Conservation (phyloP, 2,888 invertebrate species). For the Allygus modestus region DNA sequence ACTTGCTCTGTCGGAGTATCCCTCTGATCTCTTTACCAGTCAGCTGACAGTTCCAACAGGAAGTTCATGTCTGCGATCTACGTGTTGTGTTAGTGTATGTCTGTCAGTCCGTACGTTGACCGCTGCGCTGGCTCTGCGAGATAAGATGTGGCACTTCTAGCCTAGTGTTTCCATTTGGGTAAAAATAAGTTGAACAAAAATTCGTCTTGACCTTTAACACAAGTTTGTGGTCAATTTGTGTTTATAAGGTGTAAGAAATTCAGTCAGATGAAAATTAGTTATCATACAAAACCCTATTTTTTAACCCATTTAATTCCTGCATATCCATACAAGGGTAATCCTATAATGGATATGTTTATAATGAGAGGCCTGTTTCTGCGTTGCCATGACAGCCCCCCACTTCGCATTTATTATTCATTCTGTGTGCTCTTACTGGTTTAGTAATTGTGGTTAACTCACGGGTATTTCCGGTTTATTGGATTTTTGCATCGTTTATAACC, state of each 20-base stretch:
- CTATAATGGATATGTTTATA: background rate
- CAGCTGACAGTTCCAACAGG: background rate
- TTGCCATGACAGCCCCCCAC: slow-evolving; percentile 17
- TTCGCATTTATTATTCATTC: slow-evolving; percentile 20
- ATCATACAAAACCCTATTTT: no score
- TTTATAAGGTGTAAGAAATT: no score
- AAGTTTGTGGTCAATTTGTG: no score
- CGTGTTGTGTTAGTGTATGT: background rate
- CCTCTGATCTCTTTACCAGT: background rate
- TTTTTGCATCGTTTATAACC: background rate
- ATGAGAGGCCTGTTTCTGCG: slow-evolving; percentile 28
- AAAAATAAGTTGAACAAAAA: no score
- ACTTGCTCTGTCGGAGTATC: background rate
- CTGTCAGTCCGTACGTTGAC: background rate
- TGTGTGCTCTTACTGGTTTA: background rate
- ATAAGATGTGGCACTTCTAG: no score
- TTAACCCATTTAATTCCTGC: background rate
- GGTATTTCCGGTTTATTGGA: background rate
- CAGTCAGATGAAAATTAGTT: no score
- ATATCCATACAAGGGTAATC: background rate
- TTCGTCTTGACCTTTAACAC: no score
- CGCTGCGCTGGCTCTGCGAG: no score
- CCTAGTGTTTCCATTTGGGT: no score
- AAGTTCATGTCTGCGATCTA: background rate
- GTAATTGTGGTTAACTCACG: background rate